A percentile compares a stretch with the other conserved stretches of the same genome.
Evolutionary conservation across 1,140 invertebrate species (phyloP).

Genomic region (Ceratina calcarata): DNA sequence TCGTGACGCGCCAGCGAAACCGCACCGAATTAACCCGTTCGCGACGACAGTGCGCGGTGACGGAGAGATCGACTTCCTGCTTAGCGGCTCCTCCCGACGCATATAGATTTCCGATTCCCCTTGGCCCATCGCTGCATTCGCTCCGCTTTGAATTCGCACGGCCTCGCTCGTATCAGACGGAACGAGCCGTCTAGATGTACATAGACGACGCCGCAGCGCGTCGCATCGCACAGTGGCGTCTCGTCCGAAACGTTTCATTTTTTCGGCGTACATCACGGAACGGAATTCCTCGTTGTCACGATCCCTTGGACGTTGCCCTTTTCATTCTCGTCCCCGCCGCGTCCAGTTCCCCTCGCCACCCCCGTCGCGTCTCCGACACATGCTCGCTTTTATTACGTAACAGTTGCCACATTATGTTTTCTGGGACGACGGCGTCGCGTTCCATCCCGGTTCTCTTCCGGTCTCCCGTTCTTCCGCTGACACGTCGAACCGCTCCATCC

Average conservation of each 20-base stretch:
- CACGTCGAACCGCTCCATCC: background rate
- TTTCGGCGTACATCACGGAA: background rate
- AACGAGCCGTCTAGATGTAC: background rate
- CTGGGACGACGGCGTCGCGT: background rate
- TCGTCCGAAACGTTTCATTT: background rate
- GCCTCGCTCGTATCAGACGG: background rate
- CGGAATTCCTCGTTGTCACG: background rate
- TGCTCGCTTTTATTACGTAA: conserved; percentile 49
- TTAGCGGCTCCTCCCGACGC: background rate
- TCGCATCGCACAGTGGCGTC: too few relatives aligned
- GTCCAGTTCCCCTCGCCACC: conserved; percentile 4
- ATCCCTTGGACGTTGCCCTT: conserved; percentile 65
- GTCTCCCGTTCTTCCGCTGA: background rate
- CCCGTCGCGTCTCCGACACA: conserved; percentile 29
- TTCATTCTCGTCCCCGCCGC: conserved; percentile 25
- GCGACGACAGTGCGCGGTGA: conserved; percentile 19
- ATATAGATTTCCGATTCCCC: conserved; percentile 4
- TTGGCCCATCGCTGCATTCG: background rate
- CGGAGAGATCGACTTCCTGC: conserved; percentile 14
- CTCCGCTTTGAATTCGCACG: too few relatives aligned
- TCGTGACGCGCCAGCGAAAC: conserved; percentile 23
- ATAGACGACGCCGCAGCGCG: background rate
- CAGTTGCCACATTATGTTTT: conserved; percentile 36
- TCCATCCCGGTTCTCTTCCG: background rate
- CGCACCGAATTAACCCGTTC: conserved; percentile 11